Base-by-base conservation (phyloP, 2,888 invertebrate species). In the Nymphalis urticae region DNA sequence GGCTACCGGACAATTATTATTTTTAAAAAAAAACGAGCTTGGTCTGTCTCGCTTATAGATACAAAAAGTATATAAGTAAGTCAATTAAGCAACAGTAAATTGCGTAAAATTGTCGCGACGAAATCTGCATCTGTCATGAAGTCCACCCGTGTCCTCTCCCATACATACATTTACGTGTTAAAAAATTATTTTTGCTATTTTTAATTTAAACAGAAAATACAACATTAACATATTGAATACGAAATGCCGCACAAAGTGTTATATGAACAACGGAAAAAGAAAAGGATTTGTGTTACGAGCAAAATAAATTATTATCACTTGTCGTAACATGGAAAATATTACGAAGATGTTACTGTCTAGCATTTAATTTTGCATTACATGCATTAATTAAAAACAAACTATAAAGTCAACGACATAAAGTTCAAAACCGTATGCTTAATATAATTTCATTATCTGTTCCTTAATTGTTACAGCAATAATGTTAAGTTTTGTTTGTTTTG, bases 401-500 rank as follows among this genome's bases (percentile, higher is more conserved):
- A 68, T 83, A 81, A 51, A 0, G 0, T 1, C 6, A 2, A 48
- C 16, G 0, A 0, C 0, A 13, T 74, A 85, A 73, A 77, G 78
- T 74, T 70, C 48, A 79, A 77, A 80, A 73, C 77, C 56, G 59
- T 68, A 66, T 67, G 66, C 19, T 4, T 36, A 48, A 19, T 71
- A 42, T 68, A 70, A 80, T 86, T 65, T 85, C 82, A 87, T 86
- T 88, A 88, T 85, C 81, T 79, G 79, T 80, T 85, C 82, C 85
- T 87, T 90, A 90, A 90, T 90, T 89, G 87, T 89, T 85, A 84
- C 83, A 83, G 83, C 82, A 80, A 83, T 84, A 86, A 79, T 82
- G 83, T 87, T 87, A 87, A 85, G 86, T 89, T 89, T 85, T 77
- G 85, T 89, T 89, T 88, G 89, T 89, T 89, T 89, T 87, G 85